Conservation (phyloP, 2,113 vertebrate genomes). For the Zingel zingel region DNA sequence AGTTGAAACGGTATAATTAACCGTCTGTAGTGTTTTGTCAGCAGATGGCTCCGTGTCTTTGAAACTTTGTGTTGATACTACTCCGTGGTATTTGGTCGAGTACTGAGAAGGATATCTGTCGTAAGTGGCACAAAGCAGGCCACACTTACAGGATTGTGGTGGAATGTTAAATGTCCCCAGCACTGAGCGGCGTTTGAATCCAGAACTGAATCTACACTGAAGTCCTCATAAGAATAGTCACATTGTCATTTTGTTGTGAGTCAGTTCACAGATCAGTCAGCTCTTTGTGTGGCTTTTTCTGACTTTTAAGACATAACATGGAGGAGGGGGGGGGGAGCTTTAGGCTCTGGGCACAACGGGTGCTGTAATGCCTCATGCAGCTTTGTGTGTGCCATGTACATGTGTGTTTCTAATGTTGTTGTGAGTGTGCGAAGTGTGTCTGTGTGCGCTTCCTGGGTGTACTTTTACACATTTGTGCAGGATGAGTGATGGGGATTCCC, state of each 20-base stretch:
- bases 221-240: constrained; percentile 37
- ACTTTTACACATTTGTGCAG: constrained; percentile 47
- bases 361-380: constrained; percentile 4
- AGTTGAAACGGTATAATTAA: background rate
- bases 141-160: constrained; percentile 4
- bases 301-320: constrained; percentile 35
- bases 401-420: constrained; percentile 17
- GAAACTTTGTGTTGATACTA: constrained; percentile 3
- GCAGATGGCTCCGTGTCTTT: background rate
- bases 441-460: constrained; percentile 37
- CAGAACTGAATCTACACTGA: background rate
- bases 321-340: background rate
- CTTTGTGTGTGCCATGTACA: background rate
- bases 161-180: constrained; percentile 42
- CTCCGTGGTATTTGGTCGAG: constrained; percentile 27
- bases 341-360: background rate
- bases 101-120: constrained; percentile 30
- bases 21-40: background rate
- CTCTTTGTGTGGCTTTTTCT: constrained; percentile 37
- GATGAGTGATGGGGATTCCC: constrained; percentile 80
- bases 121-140: constrained; percentile 31
- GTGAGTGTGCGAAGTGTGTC: constrained; percentile 28
- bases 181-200: constrained; percentile 6
- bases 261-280: constrained; percentile 22
- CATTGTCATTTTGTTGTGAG: constrained; percentile 47